These are phyloP conservation scores for Sesamia inferens DNA, from an alignment of 2,888 invertebrate genomes.

Conservation along the genomic window DNA sequence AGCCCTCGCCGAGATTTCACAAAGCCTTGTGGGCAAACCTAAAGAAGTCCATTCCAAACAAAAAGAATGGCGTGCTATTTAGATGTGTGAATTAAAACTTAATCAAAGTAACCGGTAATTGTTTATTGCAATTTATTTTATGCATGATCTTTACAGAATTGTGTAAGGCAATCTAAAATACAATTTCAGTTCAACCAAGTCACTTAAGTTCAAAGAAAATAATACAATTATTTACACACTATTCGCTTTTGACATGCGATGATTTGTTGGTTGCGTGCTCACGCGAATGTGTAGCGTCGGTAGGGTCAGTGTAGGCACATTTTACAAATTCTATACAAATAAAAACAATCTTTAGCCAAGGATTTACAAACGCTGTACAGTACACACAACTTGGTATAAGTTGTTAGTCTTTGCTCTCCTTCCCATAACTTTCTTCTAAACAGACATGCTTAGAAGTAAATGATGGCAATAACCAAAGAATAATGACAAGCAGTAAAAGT, in stretches of 20 bases:
- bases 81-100: slow-evolving; percentile 1
- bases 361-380: neutral
- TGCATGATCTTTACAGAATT: slow-evolving; percentile 8
- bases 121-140: slow-evolving; percentile 28
- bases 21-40: neutral
- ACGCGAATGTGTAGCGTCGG: slow-evolving; percentile 38
- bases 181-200: slow-evolving; percentile 39
- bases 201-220: slow-evolving; percentile 48
- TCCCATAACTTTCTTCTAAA: neutral
- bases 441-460: neutral
- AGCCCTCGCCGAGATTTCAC: neutral
- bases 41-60: neutral
- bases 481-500: neutral
- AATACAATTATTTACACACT: slow-evolving; percentile 49
- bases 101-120: slow-evolving; percentile 15
- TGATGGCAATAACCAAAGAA: neutral
- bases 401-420: neutral
- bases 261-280: slow-evolving; percentile 28
- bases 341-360: neutral
- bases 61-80: neutral
- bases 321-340: neutral
- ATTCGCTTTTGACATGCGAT: slow-evolving; percentile 47
- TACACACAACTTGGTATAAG: neutral
- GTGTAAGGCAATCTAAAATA: slow-evolving; percentile 35
- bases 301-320: neutral